Conservation (phyloP, 2,113 vertebrate genomes). For the Sminthopsis crassicaudata region DNA sequence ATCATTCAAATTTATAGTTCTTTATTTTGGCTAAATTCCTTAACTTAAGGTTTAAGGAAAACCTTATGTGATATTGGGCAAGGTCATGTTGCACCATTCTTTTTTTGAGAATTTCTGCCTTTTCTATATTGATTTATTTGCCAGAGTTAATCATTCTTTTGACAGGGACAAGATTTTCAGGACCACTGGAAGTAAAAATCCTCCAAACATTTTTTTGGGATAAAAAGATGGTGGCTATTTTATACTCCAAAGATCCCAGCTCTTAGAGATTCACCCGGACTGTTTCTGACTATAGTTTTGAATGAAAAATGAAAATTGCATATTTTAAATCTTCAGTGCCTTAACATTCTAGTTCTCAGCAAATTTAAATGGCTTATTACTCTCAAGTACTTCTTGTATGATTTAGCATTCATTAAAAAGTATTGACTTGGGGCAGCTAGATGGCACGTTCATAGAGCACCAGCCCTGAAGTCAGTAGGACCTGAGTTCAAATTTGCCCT, state of each 20-base stretch:
- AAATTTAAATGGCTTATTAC: neutral
- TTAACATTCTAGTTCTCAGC: neutral
- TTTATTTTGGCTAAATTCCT: neutral
- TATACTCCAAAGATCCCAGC: neutral
- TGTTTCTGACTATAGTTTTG: neutral
- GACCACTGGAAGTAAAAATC: neutral
- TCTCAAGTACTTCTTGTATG: neutral
- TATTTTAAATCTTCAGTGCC: neutral
- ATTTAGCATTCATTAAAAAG: neutral
- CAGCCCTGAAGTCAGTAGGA: no score
- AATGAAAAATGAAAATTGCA: neutral
- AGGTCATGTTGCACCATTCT: neutral
- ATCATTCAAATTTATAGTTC: neutral
- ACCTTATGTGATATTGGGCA: neutral
- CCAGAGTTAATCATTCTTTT: neutral
- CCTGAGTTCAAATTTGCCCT: no score
- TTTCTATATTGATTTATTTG: neutral
- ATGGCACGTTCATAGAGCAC: no score
- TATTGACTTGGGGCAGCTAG: no score
- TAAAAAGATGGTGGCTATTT: neutral
- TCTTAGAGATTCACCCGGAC: neutral
- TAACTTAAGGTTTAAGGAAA: no score
- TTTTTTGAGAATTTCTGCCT: neutral
- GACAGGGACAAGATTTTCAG: neutral
- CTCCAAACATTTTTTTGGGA: neutral